Evolutionary conservation across 2,113 vertebrate species (phyloP), one percentile per base, ranked within the genome.

Genomic region (Cyprinodon variegatus): DNA sequence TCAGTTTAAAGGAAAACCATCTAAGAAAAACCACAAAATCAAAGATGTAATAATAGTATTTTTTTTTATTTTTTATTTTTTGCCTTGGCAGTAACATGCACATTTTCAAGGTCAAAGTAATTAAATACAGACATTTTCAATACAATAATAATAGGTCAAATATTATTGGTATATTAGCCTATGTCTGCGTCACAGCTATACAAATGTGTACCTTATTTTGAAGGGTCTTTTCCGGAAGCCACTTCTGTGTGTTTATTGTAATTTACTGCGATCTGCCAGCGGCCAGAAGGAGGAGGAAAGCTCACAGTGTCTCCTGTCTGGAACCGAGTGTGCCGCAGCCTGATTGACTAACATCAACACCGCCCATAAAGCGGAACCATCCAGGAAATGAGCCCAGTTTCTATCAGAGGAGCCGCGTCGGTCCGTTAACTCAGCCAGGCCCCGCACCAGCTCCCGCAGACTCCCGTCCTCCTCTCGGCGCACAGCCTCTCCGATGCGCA

Each of bases 321-420:
- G 75, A 74, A 29, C 29, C 29, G 29, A 29, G 29, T 29, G 29
- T 29, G 76, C 50, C 17, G 79, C 81, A 86, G 78, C 84, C 92
- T 91, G 87, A 90, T 74, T 88, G 90, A 92, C 84, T 70, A 88
- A 84, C 86, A 91, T 90, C 89, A 93, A 91, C 93, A 93, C 88
- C 94, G 94, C 94, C 94, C 93, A 93, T 76, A 81, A 86, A 82
- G 78, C 39, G 61, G 50, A 65, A 72, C 76, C 40, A 82, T 88
- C 11, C 88, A 93, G 92, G 93, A 95, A 94, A 93, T 92, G 76
- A 89, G 45, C 59, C 65, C 73, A 84, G 85, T 75, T 72, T 75
- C 77, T 36, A 75, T 72, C 85, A 75, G 69, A 75, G 17, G 43
- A 83, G 69, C n/a, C 83, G 53, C 15, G 66, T 74, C 65, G 65